Evolutionary conservation across 1,140 invertebrate genomes (phyloP), one percentile per base, ranked within the genome.

Genomic region (Myzus persicae): DNA sequence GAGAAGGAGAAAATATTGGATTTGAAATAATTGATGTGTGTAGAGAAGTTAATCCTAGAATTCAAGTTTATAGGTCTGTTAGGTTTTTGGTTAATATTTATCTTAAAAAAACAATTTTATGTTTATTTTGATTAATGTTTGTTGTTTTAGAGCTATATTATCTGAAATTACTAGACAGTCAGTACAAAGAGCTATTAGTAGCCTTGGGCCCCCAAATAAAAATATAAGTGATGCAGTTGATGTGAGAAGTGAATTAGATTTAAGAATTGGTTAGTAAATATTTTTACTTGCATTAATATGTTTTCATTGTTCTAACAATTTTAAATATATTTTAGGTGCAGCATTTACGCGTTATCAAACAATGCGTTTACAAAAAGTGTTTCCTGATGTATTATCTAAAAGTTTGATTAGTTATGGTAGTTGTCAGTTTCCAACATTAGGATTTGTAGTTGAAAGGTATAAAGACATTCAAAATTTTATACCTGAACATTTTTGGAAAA

Each of bases 1-100:
- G 99, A 96, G 99, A 99, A 96, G 99, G 99, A 93, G 99, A 99
- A 96, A 99, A 99, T 95, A 99, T 99, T 95, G 99, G 99, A 5
- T 99, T 97, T 96, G 99, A 99, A 96, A 97, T 99, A 24, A 99
- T 99, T 93, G 95, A 98, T 94, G 98, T 99, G 11, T 99, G 99
- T 95, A 96, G 95, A 94, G 96, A 96, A 94, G 95, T 98, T 0
- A 99, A 98, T 94, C 97, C 96, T 44, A 97, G 97, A 95, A 96
- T 99, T 46, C 95, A 95, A 94, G 95, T 99, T 85, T 97, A 97
- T 94, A 96, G 97, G 96, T 96, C 94, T 94, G 54, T 54, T 54
- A 51, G 48, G n/a, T 20, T 51, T 89, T 89, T 89, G 5, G 9
- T 36, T 31, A 85, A n/a, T 48, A n/a, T 20, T 48, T 88, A 7